Percentiles rank a stretch among this genome's conserved stretches.
phyloP scores from a whole-genome alignment of 1,140 invertebrate species.

The Argopecten irradians region DNA sequence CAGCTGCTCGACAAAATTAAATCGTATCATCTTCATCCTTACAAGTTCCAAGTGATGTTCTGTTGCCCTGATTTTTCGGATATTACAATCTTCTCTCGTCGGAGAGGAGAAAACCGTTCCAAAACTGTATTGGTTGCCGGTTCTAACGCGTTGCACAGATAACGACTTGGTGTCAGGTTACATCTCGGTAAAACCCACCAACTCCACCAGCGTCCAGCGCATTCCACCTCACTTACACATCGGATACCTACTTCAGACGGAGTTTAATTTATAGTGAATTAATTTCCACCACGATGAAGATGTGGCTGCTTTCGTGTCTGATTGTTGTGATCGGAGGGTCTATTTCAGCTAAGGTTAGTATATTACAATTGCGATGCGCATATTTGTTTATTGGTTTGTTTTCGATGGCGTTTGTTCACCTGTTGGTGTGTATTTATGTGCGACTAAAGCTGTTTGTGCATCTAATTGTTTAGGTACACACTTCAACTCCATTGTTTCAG shows the following conservation, averaged over 20 bases:
- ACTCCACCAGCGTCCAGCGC: background rate
- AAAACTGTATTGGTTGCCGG: background rate
- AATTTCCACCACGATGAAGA: background rate
- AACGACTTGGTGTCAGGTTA: constrained; percentile 3
- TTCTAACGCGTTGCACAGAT: background rate
- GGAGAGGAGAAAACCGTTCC: background rate
- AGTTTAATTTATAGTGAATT: background rate
- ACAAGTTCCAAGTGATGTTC: background rate
- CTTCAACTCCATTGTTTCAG: too few relatives aligned
- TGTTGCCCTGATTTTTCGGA: background rate
- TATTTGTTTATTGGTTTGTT: background rate
- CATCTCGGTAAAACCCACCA: background rate
- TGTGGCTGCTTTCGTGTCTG: background rate
- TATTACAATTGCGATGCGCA: background rate
- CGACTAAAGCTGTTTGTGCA: too few relatives aligned
- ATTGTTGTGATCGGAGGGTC: background rate
- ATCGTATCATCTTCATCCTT: background rate
- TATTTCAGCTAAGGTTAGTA: background rate
- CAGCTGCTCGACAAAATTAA: background rate
- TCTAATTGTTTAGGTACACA: too few relatives aligned
- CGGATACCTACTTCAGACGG: background rate
- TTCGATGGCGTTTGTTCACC: background rate
- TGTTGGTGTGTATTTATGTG: background rate
- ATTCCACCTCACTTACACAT: constrained; percentile 2
- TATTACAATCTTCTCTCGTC: background rate